Percentiles rank a stretch among this genome's conserved stretches.
Conservation (phyloP, 2,797 vertebrate species). For the Loris lydekkerianus region DNA sequence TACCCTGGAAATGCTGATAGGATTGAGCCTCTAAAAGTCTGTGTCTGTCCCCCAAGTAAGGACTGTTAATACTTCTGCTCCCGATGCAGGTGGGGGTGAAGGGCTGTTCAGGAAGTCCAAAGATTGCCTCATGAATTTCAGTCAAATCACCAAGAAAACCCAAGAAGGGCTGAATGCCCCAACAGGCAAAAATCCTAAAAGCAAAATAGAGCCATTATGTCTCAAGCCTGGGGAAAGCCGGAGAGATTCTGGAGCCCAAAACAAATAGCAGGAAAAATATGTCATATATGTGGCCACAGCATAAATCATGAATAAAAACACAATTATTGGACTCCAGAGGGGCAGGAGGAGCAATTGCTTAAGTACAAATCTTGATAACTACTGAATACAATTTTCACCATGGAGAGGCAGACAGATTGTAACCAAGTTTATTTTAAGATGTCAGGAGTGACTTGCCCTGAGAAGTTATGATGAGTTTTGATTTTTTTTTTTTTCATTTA, state of each 20-base stretch:
- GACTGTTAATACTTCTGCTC: background rate
- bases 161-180: background rate
- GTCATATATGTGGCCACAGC: background rate
- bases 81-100: background rate
- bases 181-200: background rate
- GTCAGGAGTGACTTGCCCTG: background rate
- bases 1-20: conserved; percentile 40
- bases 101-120: background rate
- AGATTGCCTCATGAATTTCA: rapidly evolving
- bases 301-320: conserved; percentile 72
- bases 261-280: conserved; percentile 70
- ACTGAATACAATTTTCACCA: background rate
- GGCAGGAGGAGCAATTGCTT: background rate
- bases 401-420: background rate
- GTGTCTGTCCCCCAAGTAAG: background rate
- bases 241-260: conserved; percentile 53
- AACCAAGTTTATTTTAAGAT: conserved; percentile 53
- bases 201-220: conserved; percentile 64
- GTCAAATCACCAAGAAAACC: background rate
- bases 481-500: background rate
- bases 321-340: conserved; percentile 50
- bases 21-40: conserved; percentile 5
- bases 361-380: background rate
- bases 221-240: conserved; percentile 52
- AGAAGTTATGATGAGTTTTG: background rate